phyloP scores from a whole-genome alignment of 2,888 invertebrate genomes.

The Empis livida region DNA sequence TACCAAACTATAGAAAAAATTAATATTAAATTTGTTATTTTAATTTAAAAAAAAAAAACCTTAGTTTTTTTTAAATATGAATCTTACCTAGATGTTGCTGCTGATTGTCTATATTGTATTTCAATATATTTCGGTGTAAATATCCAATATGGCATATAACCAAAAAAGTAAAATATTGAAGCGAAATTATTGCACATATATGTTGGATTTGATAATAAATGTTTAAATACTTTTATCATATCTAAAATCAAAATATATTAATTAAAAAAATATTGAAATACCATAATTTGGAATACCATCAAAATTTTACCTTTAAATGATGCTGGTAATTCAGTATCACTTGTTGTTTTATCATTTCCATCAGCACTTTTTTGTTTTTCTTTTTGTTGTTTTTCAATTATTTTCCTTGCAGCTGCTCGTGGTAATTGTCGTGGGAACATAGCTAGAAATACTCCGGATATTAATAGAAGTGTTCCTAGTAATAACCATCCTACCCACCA shows the following conservation, averaged over 20 bases:
- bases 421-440: constrained; percentile 59
- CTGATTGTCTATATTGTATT: constrained; percentile 64
- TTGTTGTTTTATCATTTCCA: constrained; percentile 14
- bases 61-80: background rate
- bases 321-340: constrained; percentile 26
- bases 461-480: constrained; percentile 42
- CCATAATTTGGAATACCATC: no score
- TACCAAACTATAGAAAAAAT: constrained; percentile 41
- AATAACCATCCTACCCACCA: constrained; percentile 71
- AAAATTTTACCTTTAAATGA: constrained; percentile 33
- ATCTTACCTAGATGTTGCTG: constrained; percentile 46
- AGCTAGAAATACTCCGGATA: constrained; percentile 47
- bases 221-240: constrained; percentile 49
- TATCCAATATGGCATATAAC: constrained; percentile 64
- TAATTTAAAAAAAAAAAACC: no score
- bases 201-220: constrained; percentile 50
- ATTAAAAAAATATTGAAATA: constrained; percentile 5
- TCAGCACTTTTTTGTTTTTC: constrained; percentile 20
- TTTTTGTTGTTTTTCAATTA: constrained; percentile 29
- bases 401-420: constrained; percentile 45
- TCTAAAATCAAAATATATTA: constrained; percentile 41
- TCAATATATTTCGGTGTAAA: constrained; percentile 76
- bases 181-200: constrained; percentile 61
- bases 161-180: constrained; percentile 57
- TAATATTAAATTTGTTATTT: background rate